Evolutionary conservation across 2,113 vertebrate genomes (phyloP).

Genomic region (Sardina pilchardus): DNA sequence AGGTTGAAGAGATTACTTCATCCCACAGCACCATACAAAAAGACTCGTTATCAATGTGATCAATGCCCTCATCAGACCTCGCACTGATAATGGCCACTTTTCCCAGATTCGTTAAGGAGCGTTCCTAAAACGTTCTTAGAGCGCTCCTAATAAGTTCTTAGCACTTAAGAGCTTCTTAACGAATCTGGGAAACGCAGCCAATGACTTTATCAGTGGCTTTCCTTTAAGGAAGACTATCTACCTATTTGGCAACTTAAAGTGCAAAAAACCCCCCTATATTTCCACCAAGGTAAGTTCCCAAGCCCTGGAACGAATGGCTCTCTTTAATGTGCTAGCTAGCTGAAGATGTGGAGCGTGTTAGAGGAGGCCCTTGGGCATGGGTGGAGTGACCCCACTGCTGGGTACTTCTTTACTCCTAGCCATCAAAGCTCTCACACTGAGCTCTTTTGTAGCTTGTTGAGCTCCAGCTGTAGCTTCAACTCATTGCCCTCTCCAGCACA

Average conservation of each 20-base stretch:
- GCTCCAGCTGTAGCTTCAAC: constrained; percentile 18
- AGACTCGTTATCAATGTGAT: neutral
- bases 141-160: too few species aligned
- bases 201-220: neutral
- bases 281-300: neutral
- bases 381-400: neutral
- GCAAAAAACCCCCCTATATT: neutral
- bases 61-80: neutral
- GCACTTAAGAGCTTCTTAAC: too few species aligned
- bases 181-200: too few species aligned
- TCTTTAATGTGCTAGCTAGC: neutral
- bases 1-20: neutral
- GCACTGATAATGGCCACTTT: too few species aligned
- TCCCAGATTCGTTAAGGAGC: too few species aligned
- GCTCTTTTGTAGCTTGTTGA: constrained; percentile 22
- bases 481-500: constrained; percentile 6
- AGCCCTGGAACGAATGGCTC: too few species aligned
- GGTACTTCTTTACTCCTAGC: neutral
- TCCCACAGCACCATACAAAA: neutral
- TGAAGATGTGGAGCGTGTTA: neutral
- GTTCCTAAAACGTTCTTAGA: too few species aligned
- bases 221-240: neutral
- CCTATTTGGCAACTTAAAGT: neutral
- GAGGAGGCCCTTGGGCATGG: neutral
- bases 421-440: constrained; percentile 25